phyloP scores from a whole-genome alignment of 2,888 invertebrate genomes.

The Drosophila parthenogenetica region DNA sequence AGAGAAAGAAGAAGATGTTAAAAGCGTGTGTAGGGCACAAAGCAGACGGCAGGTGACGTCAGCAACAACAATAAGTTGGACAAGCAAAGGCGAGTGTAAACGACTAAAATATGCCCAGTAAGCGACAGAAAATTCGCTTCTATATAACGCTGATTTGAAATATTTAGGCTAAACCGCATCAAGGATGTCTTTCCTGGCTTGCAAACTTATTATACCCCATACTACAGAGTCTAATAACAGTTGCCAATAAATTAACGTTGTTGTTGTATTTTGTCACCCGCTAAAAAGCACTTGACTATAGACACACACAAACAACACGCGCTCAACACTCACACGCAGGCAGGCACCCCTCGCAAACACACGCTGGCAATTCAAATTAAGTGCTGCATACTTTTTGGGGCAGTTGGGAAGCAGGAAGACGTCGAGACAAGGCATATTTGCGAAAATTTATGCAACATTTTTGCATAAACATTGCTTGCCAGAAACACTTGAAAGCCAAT shows the following conservation, averaged over 20 bases:
- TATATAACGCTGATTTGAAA: too few species aligned
- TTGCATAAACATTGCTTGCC: constrained; percentile 49
- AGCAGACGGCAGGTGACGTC: constrained; percentile 44
- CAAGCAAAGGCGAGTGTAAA: too few species aligned
- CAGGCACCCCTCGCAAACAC: not conserved
- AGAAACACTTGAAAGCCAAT: constrained; percentile 42
- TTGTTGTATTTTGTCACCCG: constrained; percentile 49
- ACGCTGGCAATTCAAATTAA: constrained; percentile 65
- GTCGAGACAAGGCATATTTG: constrained; percentile 15
- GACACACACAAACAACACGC: constrained; percentile 30
- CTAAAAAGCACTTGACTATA: constrained; percentile 28
- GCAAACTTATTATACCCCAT: too few species aligned
- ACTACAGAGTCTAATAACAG: constrained; percentile 1
- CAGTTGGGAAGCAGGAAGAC: not conserved
- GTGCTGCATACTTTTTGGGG: constrained; percentile 62
- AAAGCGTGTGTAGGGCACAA: constrained; percentile 2
- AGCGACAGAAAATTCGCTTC: too few species aligned
- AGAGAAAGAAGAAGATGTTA: constrained; percentile 5
- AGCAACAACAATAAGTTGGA: constrained; percentile 35
- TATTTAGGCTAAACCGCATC: too few species aligned
- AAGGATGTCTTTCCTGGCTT: too few species aligned
- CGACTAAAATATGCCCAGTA: too few species aligned
- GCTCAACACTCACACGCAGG: constrained; percentile 3
- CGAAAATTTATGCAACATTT: constrained; percentile 59
- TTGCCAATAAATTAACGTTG: constrained; percentile 51